A percentile compares a stretch with the other conserved stretches of the same genome.
Evolutionary conservation across 2,797 vertebrate species (phyloP).

Genomic region (Molothrus ater): DNA sequence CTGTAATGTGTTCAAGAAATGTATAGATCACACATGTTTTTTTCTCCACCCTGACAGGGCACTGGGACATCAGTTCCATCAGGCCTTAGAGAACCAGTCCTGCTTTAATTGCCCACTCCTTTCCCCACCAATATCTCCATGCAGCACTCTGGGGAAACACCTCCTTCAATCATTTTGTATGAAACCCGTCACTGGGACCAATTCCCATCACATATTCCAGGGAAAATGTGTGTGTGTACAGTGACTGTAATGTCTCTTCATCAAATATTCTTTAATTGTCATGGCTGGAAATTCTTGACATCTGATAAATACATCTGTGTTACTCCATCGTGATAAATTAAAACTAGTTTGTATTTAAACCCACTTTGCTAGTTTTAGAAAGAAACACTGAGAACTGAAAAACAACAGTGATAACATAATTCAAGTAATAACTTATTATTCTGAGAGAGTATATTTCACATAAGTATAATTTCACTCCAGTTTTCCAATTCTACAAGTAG

Average conservation of each 20-base stretch:
- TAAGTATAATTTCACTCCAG: not conserved
- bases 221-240: not conserved
- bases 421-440: not conserved
- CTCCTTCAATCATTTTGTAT: not conserved
- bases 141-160: rapidly evolving
- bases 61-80: not conserved
- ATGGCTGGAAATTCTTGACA: not conserved
- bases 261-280: not conserved
- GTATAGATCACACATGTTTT: not conserved
- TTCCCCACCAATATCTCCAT: not conserved
- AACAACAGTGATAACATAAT: not conserved
- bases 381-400: not conserved
- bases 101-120: not conserved
- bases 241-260: not conserved
- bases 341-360: not conserved
- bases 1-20: not conserved
- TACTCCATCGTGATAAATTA: not conserved
- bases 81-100: not conserved
- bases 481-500: not conserved
- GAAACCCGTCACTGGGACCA: not conserved
- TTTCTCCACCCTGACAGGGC: not conserved
- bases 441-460: not conserved
- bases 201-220: not conserved
- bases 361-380: not conserved
- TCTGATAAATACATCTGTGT: not conserved